Conservation (phyloP, 2,797 vertebrate species). For the Hippoglossus hippoglossus region DNA sequence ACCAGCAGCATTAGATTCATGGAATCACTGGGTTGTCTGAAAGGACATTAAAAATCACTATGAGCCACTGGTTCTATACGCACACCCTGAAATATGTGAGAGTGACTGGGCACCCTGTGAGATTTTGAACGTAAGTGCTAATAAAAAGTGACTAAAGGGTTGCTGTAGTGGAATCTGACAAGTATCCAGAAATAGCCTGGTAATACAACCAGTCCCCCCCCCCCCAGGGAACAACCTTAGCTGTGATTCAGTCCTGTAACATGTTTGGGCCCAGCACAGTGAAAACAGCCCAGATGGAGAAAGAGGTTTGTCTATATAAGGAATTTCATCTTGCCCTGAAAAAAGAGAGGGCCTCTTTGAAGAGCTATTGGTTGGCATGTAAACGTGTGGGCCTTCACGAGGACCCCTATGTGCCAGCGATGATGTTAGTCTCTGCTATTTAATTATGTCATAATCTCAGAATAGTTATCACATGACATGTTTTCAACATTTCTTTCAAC, state of each 20-base stretch:
- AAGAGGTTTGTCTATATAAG: constrained; percentile 67
- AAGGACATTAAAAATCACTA: constrained; percentile 57
- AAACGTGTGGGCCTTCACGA: constrained; percentile 51
- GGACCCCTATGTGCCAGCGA: constrained; percentile 25
- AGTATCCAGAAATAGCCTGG: constrained; percentile 71
- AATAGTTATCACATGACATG: constrained; percentile 41
- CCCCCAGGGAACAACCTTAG: constrained; percentile 41
- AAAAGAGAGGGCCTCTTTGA: constrained; percentile 35
- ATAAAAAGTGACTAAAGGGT: constrained; percentile 78
- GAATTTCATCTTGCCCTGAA: constrained; percentile 37
- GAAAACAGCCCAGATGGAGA: constrained; percentile 53
- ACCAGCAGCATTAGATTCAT: constrained; percentile 51
- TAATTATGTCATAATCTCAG: constrained; percentile 35
- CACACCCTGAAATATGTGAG: constrained; percentile 39
- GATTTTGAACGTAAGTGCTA: constrained; percentile 59
- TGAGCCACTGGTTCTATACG: constrained; percentile 48
- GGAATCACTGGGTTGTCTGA: constrained; percentile 56
- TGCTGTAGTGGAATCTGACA: constrained; percentile 68
- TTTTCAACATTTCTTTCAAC: constrained; percentile 31
- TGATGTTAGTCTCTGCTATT: constrained; percentile 46
- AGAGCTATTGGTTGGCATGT: constrained; percentile 46
- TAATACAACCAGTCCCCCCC: constrained; percentile 59
- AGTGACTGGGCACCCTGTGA: constrained; percentile 28
- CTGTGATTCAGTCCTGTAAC: constrained; percentile 76
- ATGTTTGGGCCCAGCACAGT: constrained; percentile 69